Evolutionary conservation across 2,888 invertebrate genomes (phyloP).

Genomic region (Rhaphigaster nebulosa): DNA sequence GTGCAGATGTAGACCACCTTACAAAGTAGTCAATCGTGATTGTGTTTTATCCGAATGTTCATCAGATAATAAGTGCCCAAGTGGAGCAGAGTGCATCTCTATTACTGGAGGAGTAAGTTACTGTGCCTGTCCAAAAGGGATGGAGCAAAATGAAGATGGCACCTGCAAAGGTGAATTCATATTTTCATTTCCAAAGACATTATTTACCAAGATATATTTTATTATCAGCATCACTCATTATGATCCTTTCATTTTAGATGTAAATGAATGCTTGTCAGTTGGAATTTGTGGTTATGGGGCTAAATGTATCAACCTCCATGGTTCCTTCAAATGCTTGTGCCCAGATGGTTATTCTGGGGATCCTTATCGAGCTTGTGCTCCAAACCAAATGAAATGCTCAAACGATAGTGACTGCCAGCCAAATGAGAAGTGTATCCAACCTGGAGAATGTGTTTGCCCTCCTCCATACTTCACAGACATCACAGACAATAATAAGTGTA

Average conservation of each 20-base stretch:
- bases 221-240: background rate
- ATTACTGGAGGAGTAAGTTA: constrained; percentile 93
- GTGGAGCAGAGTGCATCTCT: constrained; percentile 90
- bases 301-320: constrained; percentile 84
- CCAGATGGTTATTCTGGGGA: constrained; percentile 87
- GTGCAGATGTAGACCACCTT: constrained; percentile 90
- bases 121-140: constrained; percentile 93
- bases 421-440: constrained; percentile 92
- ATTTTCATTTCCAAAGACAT: background rate
- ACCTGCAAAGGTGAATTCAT: constrained; percentile 75
- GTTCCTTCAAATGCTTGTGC: constrained; percentile 85
- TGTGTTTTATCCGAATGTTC: constrained; percentile 89
- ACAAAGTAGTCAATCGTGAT: constrained; percentile 85
- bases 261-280: constrained; percentile 65
- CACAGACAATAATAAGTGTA: constrained; percentile 86
- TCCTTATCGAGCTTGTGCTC: constrained; percentile 83
- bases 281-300: constrained; percentile 87
- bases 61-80: constrained; percentile 83
- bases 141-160: constrained; percentile 81
- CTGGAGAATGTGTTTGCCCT: constrained; percentile 91
- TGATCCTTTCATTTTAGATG: constrained; percentile 62
- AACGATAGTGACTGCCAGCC: constrained; percentile 86
- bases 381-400: constrained; percentile 85
- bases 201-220: constrained; percentile 26
- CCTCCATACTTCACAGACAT: constrained; percentile 91